Conservation (phyloP, 2,888 invertebrate genomes). For the Chrysina gloriosa region DNA sequence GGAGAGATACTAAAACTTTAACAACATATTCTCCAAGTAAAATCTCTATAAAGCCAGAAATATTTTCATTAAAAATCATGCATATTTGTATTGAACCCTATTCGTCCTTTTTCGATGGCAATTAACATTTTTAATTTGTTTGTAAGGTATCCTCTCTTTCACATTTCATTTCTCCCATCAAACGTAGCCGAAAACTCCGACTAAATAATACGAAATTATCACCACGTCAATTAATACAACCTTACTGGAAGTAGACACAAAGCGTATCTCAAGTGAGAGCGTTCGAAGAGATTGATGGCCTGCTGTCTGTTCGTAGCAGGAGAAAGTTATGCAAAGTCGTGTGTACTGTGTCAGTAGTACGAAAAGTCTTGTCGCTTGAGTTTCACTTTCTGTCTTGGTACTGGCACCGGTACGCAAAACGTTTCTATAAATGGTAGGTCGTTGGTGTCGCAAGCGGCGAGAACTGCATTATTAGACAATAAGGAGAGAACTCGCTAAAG, state of each 20-base stretch:
- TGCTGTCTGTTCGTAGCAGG: not conserved
- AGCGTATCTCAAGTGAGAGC: conserved; percentile 13
- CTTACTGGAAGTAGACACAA: not conserved
- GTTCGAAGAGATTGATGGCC: conserved; percentile 20
- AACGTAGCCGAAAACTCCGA: not conserved
- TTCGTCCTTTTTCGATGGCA: not conserved
- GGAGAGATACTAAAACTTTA: too few relatives aligned
- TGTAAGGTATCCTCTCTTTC: not conserved
- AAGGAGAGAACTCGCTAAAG: not conserved
- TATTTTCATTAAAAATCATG: too few relatives aligned
- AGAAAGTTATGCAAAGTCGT: conserved; percentile 38
- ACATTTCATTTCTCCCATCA: not conserved
- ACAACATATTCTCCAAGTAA: too few relatives aligned
- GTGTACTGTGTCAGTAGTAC: conserved; percentile 38
- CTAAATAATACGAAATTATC: conserved; percentile 16
- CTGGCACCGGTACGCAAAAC: not conserved
- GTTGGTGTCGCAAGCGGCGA: not conserved
- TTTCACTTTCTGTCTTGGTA: conserved; percentile 37
- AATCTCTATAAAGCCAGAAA: too few relatives aligned
- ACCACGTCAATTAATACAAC: conserved; percentile 15
- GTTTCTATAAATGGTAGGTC: conserved; percentile 1
- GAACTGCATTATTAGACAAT: conserved; percentile 1
- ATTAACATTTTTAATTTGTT: not conserved
- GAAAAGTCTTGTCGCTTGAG: conserved; percentile 28
- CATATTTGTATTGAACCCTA: too few relatives aligned